These are phyloP conservation scores for Neotoma lepida DNA, from an alignment of 2,113 vertebrate species.

Conservation along the genomic window DNA sequence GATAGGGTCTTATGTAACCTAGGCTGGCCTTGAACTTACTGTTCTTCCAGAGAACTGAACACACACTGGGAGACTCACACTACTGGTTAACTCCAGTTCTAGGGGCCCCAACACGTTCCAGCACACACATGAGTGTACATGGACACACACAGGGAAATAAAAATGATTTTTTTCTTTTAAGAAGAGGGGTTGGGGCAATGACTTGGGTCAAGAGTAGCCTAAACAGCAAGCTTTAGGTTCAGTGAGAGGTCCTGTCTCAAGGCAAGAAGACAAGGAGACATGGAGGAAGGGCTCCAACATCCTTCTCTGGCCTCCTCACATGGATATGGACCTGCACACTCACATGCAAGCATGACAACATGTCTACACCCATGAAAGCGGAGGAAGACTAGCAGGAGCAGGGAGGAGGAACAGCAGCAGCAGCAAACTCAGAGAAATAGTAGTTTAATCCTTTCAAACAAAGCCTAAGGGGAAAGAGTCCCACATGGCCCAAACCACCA, in stretches of 20 bases:
- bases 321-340: background rate
- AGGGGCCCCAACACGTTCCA: background rate
- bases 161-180: background rate
- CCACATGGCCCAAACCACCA: background rate
- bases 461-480: background rate
- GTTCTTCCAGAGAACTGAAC: background rate
- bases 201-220: background rate
- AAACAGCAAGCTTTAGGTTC: background rate
- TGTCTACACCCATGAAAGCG: background rate
- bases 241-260: background rate
- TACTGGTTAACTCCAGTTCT: background rate
- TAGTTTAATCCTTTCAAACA: background rate
- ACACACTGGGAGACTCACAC: background rate
- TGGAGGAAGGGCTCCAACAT: background rate
- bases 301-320: background rate
- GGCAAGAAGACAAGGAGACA: background rate
- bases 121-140: background rate
- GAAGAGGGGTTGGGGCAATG: background rate
- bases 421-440: background rate
- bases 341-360: background rate
- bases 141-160: background rate
- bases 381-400: background rate
- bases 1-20: background rate
- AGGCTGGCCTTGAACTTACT: background rate
- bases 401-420: background rate